Evolutionary conservation across 2,113 vertebrate genomes (phyloP), one percentile per base, ranked within the genome.

Genomic region (Atherinomorus stipes): DNA sequence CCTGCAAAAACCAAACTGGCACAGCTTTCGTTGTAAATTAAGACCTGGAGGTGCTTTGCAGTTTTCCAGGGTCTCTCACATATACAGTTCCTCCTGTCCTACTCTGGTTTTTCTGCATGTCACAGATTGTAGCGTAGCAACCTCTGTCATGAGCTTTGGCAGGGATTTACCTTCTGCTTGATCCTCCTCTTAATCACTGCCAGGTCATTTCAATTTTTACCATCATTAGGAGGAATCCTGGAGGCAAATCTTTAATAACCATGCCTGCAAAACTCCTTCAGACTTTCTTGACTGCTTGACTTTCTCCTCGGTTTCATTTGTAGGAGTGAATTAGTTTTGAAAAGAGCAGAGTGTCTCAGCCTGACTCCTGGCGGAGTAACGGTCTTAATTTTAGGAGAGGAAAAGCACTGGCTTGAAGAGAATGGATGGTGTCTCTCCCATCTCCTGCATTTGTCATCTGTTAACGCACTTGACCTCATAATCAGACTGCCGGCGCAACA

Each of bases 391-490:
- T 57, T 11, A 47, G 38, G 4, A 53, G 51, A 79, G 77, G 72
- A 52, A 71, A 60, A 65, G 37, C 44, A 74, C 59, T 2, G 54
- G 22, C 54, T 76, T 19, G 28, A 78, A 81, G 52, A 2, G 63
- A 81, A 84, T 49, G 31, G 61, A 86, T 45, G 51, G 67, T 71
- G 79, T 66, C 54, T 60, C 71, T 88, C 70, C 64, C 66, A 66
- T 88, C 88, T 80, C 70, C 72, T 52, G 22, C 81, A 80, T 93
- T 91, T 86, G 85, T 90, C 89, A 78, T 81, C 78, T 62, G 70
- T 85, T 91, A 87, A 87, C 66, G 58, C 76, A 60, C 74, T 91
- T 90, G 88, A 92, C 89, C 91, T 89, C 84, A 65, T 82, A 79
- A 91, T 93, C 86, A 90, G 85, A 84, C 84, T 78, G 72, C 80